Evolutionary conservation across 2,113 vertebrate genomes (phyloP).

Genomic region (Microcebus tavaratra): DNA sequence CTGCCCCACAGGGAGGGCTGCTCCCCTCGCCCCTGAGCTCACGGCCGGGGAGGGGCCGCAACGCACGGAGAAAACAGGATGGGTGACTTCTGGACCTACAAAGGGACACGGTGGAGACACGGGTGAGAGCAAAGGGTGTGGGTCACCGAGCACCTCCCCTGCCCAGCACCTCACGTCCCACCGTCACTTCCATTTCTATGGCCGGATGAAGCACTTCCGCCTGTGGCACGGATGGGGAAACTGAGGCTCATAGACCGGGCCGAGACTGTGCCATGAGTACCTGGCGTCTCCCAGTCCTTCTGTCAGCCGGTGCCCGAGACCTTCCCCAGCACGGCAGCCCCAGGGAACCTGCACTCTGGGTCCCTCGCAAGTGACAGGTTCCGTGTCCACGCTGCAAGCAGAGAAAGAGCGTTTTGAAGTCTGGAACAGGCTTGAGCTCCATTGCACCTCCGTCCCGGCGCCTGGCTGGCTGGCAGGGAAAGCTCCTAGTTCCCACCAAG

Average conservation of each 20-base stretch:
- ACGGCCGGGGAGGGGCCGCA: too few relatives aligned
- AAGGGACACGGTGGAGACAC: not conserved
- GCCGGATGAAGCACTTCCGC: not conserved
- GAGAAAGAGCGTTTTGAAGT: not conserved
- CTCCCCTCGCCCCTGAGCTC: too few relatives aligned
- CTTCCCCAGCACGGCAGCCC: not conserved
- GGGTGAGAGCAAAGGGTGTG: rapidly evolving
- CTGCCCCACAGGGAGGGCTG: not conserved
- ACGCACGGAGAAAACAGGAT: not conserved
- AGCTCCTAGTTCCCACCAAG: not conserved
- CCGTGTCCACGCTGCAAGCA: not conserved
- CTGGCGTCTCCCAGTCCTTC: not conserved
- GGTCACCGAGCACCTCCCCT: not conserved
- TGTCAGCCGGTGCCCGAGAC: not conserved
- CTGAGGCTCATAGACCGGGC: not conserved
- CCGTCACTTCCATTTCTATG: not conserved
- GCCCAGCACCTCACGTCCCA: not conserved
- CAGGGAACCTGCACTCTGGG: not conserved
- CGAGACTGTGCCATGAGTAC: not conserved
- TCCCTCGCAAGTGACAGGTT: rapidly evolving
- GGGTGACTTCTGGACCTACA: too few relatives aligned
- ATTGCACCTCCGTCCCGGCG: not conserved
- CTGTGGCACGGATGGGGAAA: not conserved
- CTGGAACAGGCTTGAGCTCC: not conserved
- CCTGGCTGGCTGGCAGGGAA: not conserved